phyloP scores from a whole-genome alignment of 2,797 vertebrate species.

The Rhynchonycteris naso region DNA sequence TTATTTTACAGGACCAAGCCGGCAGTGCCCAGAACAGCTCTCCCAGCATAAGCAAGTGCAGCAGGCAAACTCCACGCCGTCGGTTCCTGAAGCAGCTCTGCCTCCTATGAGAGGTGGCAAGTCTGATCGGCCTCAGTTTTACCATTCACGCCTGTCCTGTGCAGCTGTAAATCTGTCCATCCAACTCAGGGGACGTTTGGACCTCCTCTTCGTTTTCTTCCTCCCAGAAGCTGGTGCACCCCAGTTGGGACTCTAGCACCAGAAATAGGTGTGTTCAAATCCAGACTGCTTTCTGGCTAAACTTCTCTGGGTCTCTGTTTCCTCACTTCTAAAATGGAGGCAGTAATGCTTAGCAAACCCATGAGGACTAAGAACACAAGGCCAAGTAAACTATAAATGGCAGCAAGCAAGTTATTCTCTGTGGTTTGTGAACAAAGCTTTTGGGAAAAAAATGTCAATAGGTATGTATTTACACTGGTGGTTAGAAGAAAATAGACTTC shows the following conservation, averaged over 20 bases:
- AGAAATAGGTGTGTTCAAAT: not conserved
- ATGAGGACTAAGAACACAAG: rapidly evolving
- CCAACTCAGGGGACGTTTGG: rapidly evolving
- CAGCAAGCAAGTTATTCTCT: rapidly evolving
- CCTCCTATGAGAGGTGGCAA: not conserved
- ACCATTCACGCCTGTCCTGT: not conserved
- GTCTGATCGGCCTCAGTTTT: not conserved
- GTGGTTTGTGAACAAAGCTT: not conserved
- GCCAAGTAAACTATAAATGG: rapidly evolving
- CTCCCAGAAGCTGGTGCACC: not conserved
- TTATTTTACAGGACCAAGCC: not conserved
- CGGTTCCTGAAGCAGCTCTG: rapidly evolving
- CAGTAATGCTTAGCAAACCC: not conserved
- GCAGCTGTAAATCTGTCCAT: not conserved
- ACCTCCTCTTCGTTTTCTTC: not conserved
- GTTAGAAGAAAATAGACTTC: not conserved
- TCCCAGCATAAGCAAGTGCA: not conserved
- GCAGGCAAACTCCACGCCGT: rapidly evolving
- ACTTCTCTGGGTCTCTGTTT: not conserved
- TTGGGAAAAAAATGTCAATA: not conserved
- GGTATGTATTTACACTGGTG: not conserved
- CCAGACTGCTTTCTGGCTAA: not conserved
- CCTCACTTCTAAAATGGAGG: not conserved
- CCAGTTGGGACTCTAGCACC: not conserved
- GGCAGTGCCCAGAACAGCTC: not conserved